phyloP scores from a whole-genome alignment of 2,113 vertebrate species.

The Erinaceus europaeus region DNA sequence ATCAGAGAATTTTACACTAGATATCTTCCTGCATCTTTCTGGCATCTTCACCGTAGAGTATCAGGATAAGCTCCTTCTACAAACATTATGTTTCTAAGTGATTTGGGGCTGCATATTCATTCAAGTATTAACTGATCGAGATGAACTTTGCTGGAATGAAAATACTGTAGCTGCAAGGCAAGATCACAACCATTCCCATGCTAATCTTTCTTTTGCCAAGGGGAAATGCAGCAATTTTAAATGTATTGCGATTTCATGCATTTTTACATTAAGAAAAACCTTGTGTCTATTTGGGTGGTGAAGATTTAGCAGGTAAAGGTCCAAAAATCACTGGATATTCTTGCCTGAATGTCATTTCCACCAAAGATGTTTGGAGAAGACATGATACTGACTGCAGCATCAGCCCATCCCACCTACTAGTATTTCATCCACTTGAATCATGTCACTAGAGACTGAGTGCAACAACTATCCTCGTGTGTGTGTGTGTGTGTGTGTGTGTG shows the following conservation, averaged over 20 bases:
- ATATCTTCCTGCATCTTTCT: not conserved
- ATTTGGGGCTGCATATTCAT: not conserved
- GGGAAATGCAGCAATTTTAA: not conserved
- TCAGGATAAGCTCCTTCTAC: not conserved
- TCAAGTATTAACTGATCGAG: conserved; percentile 13
- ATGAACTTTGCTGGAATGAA: conserved; percentile 16
- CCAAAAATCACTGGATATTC: not conserved
- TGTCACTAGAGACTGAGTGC: not conserved
- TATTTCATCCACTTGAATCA: not conserved
- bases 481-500: not conserved
- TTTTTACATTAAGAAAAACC: conserved; percentile 3
- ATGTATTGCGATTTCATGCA: not conserved
- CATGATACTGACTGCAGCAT: not conserved
- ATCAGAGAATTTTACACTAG: not conserved
- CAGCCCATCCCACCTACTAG: not conserved
- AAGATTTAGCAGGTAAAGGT: not conserved
- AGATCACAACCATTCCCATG: conserved; percentile 27
- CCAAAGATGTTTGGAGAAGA: not conserved
- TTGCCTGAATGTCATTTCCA: not conserved
- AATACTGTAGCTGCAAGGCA: not conserved
- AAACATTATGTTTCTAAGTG: not conserved
- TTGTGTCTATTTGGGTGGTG: not conserved
- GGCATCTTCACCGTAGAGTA: conserved; percentile 19
- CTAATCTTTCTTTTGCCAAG: not conserved
- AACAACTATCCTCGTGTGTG: not conserved